These are phyloP conservation scores for Elephantulus edwardii DNA, from an alignment of 2,113 vertebrate species.

Conservation along the genomic window DNA sequence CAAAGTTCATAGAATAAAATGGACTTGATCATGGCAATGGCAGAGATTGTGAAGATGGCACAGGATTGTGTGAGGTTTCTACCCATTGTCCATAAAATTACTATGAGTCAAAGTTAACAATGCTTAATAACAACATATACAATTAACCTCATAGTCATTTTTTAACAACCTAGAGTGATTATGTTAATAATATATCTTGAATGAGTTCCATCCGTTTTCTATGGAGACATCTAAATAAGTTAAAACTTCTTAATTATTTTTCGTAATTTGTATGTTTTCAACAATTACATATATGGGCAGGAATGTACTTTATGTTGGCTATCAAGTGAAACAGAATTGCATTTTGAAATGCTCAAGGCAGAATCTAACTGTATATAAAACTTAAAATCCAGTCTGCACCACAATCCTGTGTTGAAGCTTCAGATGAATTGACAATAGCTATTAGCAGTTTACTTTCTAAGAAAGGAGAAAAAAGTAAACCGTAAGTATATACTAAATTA, in stretches of 20 bases:
- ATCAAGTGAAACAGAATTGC: constrained; percentile 1
- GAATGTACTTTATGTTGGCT: not conserved
- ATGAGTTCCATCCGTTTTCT: not conserved
- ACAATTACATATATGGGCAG: not conserved
- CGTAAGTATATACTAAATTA: constrained; percentile 53
- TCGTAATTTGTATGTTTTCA: constrained; percentile 3
- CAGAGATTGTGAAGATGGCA: too few relatives aligned
- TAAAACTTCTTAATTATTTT: constrained; percentile 17
- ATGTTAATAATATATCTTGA: not conserved
- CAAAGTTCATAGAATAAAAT: too few relatives aligned
- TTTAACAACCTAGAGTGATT: not conserved
- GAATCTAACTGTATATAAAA: constrained; percentile 22
- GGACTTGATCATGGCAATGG: too few relatives aligned
- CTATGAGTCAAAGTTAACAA: too few relatives aligned
- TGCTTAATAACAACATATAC: not conserved
- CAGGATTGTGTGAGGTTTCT: too few relatives aligned
- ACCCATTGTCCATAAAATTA: too few relatives aligned
- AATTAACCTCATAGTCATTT: constrained; percentile 3
- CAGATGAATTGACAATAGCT: not conserved
- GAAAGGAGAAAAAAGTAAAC: constrained; percentile 13
- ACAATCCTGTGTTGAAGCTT: not conserved
- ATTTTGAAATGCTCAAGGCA: constrained; percentile 4
- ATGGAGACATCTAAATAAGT: not conserved
- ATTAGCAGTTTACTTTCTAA: not conserved
- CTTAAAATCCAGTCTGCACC: not conserved